These are phyloP conservation scores for Raja brachyura DNA, from an alignment of 2,113 vertebrate species.

Conservation along the genomic window DNA sequence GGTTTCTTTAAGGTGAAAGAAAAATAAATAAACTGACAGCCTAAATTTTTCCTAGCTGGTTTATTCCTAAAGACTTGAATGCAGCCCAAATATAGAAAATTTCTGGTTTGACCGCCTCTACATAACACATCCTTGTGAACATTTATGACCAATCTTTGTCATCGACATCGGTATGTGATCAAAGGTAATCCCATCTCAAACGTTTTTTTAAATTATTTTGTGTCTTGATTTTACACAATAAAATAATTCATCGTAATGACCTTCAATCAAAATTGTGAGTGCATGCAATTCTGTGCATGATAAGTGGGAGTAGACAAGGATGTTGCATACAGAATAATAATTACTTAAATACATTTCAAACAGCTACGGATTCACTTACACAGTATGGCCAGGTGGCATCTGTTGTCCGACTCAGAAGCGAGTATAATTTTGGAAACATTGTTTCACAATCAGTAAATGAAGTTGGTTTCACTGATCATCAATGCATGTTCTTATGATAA, in stretches of 20 bases:
- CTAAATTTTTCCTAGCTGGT: neutral
- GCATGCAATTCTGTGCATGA: neutral
- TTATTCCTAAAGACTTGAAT: neutral
- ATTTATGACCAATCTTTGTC: neutral
- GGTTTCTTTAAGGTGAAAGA: neutral
- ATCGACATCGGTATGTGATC: neutral
- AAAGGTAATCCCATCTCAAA: neutral
- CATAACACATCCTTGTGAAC: neutral
- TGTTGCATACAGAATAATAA: conserved; percentile 9
- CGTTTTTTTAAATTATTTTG: neutral
- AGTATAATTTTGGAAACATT: neutral
- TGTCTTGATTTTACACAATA: neutral
- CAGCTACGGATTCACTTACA: neutral
- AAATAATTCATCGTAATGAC: neutral
- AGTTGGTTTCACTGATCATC: neutral
- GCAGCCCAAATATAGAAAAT: neutral
- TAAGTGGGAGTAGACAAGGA: neutral
- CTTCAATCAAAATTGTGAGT: neutral
- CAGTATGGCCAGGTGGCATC: neutral
- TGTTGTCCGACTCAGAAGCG: neutral
- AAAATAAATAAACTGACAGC: conserved; percentile 11
- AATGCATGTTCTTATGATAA: neutral
- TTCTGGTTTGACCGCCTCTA: neutral
- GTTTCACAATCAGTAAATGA: neutral
- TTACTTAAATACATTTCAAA: neutral